Conservation (phyloP, 2,113 vertebrate genomes). For the Austrofundulus limnaeus region DNA sequence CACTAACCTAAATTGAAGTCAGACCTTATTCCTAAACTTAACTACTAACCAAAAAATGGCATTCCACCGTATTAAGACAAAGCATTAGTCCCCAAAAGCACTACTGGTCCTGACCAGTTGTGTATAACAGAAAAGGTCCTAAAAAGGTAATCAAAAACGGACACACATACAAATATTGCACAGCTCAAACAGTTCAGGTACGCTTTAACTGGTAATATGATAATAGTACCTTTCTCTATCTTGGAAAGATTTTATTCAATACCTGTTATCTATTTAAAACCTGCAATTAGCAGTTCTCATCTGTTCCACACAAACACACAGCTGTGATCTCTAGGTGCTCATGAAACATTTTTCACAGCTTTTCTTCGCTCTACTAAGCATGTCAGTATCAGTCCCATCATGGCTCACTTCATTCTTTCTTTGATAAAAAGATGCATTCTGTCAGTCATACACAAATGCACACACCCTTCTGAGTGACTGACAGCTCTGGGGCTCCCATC, state of each 20-base stretch:
- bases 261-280: conserved; percentile 25
- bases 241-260: not conserved
- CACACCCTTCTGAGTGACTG: conserved; percentile 48
- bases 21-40: no score
- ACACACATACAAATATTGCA: not conserved
- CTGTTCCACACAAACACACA: conserved; percentile 15
- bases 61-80: no score
- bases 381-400: conserved; percentile 61
- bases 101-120: no score
- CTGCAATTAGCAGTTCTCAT: conserved; percentile 10
- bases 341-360: conserved; percentile 55
- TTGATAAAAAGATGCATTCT: conserved; percentile 20
- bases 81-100: no score
- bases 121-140: no score
- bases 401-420: conserved; percentile 31
- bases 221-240: conserved; percentile 10
- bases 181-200: not conserved
- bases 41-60: no score
- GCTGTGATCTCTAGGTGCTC: conserved; percentile 43
- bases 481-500: conserved; percentile 46
- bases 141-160: no score
- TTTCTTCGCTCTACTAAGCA: conserved; percentile 55
- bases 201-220: not conserved
- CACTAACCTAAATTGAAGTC: no score
- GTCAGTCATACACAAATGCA: conserved; percentile 42